Conservation (phyloP, 2,113 vertebrate species). For the Antechinus flavipes region DNA sequence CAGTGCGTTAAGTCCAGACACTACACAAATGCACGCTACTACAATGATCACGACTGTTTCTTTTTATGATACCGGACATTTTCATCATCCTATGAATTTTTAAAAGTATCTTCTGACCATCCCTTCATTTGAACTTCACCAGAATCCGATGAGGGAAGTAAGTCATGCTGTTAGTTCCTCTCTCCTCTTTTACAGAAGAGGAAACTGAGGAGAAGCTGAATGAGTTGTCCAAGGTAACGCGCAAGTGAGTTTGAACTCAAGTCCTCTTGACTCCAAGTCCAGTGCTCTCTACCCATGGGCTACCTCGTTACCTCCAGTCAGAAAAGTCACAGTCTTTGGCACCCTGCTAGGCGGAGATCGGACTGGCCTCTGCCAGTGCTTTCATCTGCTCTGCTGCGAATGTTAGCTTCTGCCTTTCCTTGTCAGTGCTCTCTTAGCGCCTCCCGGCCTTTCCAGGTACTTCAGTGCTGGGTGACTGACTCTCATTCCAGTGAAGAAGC, state of each 20-base stretch:
- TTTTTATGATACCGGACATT: no score
- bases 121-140: no score
- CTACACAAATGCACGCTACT: slow-evolving; percentile 8
- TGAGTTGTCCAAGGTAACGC: slow-evolving; percentile 31
- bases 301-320: no score
- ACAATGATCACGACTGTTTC: background rate
- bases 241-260: background rate
- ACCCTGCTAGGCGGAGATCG: background rate
- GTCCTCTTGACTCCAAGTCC: background rate
- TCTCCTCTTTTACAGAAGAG: background rate
- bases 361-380: no score
- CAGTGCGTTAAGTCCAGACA: background rate
- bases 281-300: no score
- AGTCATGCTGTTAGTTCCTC: background rate
- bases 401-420: slow-evolving; percentile 30
- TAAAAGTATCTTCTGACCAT: no score
- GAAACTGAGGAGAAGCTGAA: slow-evolving; percentile 21
- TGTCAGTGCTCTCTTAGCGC: background rate
- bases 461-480: background rate
- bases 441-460: background rate
- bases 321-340: no score
- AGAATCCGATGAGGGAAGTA: no score
- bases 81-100: no score
- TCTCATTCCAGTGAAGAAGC: background rate
- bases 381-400: background rate